These are phyloP conservation scores for Rotaria macrura DNA, from an alignment of 2,888 invertebrate species.

Conservation along the genomic window DNA sequence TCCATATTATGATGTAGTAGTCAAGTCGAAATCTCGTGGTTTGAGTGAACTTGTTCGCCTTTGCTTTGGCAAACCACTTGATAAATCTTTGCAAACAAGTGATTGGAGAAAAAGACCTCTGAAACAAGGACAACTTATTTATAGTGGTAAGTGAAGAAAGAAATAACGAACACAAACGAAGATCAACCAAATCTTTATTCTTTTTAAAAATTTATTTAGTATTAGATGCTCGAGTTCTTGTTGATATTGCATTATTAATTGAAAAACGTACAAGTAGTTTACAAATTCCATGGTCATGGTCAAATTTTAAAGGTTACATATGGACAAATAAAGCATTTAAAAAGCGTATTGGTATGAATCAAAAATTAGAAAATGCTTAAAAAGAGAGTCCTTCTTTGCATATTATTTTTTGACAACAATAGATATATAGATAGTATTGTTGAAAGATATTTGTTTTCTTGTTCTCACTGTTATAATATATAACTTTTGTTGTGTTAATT, in stretches of 20 bases:
- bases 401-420: not conserved
- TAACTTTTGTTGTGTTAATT: not conserved
- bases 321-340: constrained; percentile 1
- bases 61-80: constrained; percentile 28
- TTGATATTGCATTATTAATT: not conserved
- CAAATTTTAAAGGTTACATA: not conserved
- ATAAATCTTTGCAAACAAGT: constrained; percentile 28
- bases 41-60: constrained; percentile 31
- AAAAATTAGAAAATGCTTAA: not conserved
- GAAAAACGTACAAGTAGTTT: not conserved
- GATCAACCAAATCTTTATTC: not conserved
- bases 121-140: constrained; percentile 25
- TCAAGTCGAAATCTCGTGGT: not conserved
- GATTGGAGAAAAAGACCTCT: constrained; percentile 33
- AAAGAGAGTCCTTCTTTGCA: not conserved
- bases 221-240: not conserved
- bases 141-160: constrained; percentile 21
- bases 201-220: not conserved
- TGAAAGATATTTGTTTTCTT: not conserved
- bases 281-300: not conserved
- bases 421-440: not conserved
- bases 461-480: not conserved
- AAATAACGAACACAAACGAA: not conserved
- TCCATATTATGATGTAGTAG: not conserved
- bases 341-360: not conserved